Conservation (phyloP, 2,113 vertebrate genomes). For the Thamnophis sirtalis region DNA sequence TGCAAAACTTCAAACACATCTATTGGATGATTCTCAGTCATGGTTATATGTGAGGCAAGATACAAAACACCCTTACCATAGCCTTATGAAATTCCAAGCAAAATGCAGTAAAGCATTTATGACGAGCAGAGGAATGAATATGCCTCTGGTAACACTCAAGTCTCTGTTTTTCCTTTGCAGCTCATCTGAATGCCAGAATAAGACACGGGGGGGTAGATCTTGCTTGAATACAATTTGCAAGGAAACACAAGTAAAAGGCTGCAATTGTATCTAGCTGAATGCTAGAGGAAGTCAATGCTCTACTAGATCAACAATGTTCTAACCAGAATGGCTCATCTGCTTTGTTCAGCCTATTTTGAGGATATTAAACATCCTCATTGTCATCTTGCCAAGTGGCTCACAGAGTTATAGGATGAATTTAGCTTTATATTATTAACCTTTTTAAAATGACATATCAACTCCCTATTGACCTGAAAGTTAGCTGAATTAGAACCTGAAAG, state of each 20-base stretch:
- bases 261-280: not conserved
- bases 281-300: not conserved
- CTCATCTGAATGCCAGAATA: not conserved
- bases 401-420: not conserved
- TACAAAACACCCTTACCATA: not conserved
- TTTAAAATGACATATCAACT: not conserved
- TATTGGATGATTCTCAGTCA: not conserved
- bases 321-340: not conserved
- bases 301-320: not conserved
- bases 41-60: not conserved
- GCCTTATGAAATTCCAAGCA: not conserved
- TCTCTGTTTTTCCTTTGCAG: not conserved
- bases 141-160: not conserved
- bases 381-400: not conserved
- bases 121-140: not conserved
- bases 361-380: not conserved
- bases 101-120: not conserved
- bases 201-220: not conserved
- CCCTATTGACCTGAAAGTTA: not conserved
- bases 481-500: not conserved
- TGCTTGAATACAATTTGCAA: not conserved
- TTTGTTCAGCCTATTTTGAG: not conserved
- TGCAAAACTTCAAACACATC: not conserved
- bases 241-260: not conserved
- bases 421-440: not conserved